Percentiles rank a stretch among this genome's conserved stretches.
Conservation (phyloP, 1,140 invertebrate genomes). For the Heterodera schachtii region DNA sequence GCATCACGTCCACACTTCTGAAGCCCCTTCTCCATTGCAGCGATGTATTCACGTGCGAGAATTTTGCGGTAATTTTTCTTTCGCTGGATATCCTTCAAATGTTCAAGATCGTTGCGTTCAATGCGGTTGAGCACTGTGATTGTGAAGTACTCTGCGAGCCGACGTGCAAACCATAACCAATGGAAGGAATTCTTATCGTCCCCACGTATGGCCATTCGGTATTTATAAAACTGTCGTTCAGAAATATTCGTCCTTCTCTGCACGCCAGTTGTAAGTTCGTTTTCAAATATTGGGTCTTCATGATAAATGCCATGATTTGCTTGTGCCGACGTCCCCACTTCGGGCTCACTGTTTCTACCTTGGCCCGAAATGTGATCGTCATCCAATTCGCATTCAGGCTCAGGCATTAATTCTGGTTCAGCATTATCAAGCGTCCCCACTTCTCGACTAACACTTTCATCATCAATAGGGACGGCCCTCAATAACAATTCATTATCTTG, state of each 20-base stretch:
- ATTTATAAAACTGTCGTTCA: background rate
- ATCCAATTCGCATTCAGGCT: background rate
- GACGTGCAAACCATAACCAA: too few species aligned
- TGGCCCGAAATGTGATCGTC: background rate
- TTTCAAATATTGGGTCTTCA: background rate
- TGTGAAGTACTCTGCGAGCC: too few species aligned
- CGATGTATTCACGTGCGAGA: too few species aligned
- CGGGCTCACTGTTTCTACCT: background rate
- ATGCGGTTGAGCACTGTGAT: too few species aligned
- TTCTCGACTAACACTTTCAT: background rate
- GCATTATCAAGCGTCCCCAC: background rate
- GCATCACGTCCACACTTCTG: too few species aligned
- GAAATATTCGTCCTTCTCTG: background rate
- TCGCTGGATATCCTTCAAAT: too few species aligned
- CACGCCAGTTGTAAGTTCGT: background rate
- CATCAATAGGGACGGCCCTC: too few species aligned
- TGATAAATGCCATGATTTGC: background rate
- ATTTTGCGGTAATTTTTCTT: too few species aligned
- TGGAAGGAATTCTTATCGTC: background rate
- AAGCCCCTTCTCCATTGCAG: too few species aligned
- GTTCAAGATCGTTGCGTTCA: too few species aligned
- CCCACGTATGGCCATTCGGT: background rate
- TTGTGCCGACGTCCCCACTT: too few species aligned
- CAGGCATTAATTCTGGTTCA: background rate
- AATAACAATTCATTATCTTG: too few species aligned